Base-by-base conservation (phyloP, 1,140 invertebrate species). In the Cotesia chilonis region DNA sequence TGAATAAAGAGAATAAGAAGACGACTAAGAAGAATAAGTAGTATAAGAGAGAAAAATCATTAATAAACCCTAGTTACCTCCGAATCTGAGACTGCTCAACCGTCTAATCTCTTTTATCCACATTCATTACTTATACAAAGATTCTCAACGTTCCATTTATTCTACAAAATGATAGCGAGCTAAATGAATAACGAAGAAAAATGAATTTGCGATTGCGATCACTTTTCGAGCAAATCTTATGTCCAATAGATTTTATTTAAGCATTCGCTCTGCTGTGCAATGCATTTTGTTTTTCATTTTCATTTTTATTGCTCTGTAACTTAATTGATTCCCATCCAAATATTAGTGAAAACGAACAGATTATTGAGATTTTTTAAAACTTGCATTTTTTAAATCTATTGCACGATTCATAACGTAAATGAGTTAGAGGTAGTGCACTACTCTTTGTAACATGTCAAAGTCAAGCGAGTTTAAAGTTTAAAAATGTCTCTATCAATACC, bases 21-120 rank as follows among this genome's bases (percentile, higher is more conserved):
- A 47, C 41, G 41, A 47, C 6, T 47, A 51, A 69, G 38, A 65
- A 66, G 37, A 60, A 28, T 28, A 28, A 37, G 59, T 67, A 47
- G 57, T 64, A 36, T 65, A 65, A 55, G 72, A 70, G 65, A 63
- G 17, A 76, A 70, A 73, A 74, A 73, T 77, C 78, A 79, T 81
- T 82, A 80, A 81, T 82, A 81, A 82, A 82, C 76, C 79, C 78
- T 81, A 75, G 76, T 75, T 76, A 77, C 75, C 76, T 77, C 68
- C 74, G 68, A 54, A 76, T 76, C 74, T 57, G 71, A 76, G 75
- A 76, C 75, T 65, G 76, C 74, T 82, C 78, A 78, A 73, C 73
- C 81, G 75, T 78, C 79, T 82, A 81, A 82, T 82, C 78, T 81
- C 76, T 76, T 81, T 81, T 81, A 82, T 82, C 80, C 81, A 81